A percentile compares a stretch with the other conserved stretches of the same genome.
Evolutionary conservation across 2,113 vertebrate species (phyloP).

Genomic region (Sinocyclocheilus grahami): DNA sequence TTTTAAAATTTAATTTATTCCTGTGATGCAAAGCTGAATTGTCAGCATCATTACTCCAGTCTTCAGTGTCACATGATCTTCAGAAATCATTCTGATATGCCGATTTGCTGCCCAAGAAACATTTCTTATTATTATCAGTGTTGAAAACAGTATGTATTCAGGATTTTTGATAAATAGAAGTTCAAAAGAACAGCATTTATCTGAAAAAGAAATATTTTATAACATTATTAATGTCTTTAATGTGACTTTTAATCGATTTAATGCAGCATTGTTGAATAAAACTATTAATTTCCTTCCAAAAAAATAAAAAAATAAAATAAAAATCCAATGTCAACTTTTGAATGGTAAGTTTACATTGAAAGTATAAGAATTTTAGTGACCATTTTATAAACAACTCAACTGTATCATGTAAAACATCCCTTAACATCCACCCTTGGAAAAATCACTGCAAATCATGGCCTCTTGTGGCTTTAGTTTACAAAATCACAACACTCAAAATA

Average conservation of each 20-base stretch:
- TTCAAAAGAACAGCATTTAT: not conserved
- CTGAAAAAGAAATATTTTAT: not conserved
- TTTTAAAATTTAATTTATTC: not conserved
- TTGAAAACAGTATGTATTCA: not conserved
- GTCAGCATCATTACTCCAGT: not conserved
- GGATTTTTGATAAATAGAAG: not conserved
- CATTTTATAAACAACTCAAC: not conserved
- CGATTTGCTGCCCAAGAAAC: not conserved
- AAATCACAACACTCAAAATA: not conserved
- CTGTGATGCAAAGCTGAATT: too few relatives aligned
- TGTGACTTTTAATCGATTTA: not conserved
- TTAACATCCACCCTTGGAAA: not conserved
- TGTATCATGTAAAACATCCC: not conserved
- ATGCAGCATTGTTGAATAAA: not conserved
- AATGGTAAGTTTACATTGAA: not conserved
- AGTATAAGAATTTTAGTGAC: not conserved
- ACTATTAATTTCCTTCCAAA: not conserved
- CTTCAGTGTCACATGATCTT: not conserved
- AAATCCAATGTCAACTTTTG: not conserved
- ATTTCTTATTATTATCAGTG: not conserved
- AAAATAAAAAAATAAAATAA: not conserved
- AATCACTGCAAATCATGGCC: not conserved
- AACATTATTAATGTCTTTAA: not conserved
- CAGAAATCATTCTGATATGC: not conserved
- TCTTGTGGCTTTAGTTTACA: not conserved